These are phyloP conservation scores for Cepaea nemoralis DNA, from an alignment of 1,140 invertebrate species.

Conservation along the genomic window DNA sequence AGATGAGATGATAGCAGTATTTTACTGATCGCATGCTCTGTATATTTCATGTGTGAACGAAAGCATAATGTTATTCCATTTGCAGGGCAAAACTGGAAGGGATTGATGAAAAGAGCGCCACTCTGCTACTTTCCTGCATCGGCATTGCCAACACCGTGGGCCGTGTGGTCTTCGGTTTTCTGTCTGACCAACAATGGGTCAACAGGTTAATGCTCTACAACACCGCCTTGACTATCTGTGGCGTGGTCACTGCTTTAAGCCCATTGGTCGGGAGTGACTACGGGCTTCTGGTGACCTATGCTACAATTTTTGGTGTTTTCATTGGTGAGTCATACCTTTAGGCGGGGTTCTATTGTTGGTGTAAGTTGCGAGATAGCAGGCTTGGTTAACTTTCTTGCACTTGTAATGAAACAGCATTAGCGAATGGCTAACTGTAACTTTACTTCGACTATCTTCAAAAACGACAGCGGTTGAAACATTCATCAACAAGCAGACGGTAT, in stretches of 20 bases:
- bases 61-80: background rate
- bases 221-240: constrained; percentile 85
- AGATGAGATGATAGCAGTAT: too few species aligned
- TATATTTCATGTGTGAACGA: too few species aligned
- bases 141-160: constrained; percentile 79
- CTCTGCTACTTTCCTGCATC: constrained; percentile 92
- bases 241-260: constrained; percentile 81
- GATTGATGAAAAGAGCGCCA: constrained; percentile 81
- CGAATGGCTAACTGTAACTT: too few species aligned
- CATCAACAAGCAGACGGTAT: too few species aligned
- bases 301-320: constrained; percentile 85
- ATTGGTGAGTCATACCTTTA: too few species aligned
- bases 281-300: constrained; percentile 80
- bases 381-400: too few species aligned
- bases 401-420: too few species aligned
- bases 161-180: constrained; percentile 65
- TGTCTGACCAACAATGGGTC: constrained; percentile 74
- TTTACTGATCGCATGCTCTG: too few species aligned
- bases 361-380: too few species aligned
- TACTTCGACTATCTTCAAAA: too few species aligned
- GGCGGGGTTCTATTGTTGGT: too few species aligned
- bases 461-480: too few species aligned
- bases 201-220: constrained; percentile 85
- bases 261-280: constrained; percentile 80
- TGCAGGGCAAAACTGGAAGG: constrained; percentile 49